phyloP scores from a whole-genome alignment of 37 sponge, comb jelly and placozoan genomes.

The Geodia barretti region DNA sequence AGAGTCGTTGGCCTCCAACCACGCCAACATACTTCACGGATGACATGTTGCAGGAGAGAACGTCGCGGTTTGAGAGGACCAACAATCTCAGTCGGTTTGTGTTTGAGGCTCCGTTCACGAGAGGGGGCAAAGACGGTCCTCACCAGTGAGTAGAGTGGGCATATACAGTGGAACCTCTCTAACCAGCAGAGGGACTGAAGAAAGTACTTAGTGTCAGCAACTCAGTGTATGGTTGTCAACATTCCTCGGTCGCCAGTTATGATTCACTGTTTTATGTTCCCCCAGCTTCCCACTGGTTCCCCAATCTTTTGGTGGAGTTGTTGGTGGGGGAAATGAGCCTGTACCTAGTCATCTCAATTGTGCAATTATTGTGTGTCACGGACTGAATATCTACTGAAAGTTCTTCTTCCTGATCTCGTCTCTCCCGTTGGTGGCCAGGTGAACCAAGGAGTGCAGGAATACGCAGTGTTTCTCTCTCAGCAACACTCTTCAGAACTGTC shows the following conservation, averaged over 20 bases:
- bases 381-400: too few relatives aligned
- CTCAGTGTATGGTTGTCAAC: not conserved
- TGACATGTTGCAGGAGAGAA: constrained; percentile 67
- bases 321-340: not conserved
- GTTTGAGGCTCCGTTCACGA: constrained; percentile 92
- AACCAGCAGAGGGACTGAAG: not conserved
- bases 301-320: not conserved
- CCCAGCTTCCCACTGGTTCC: too few relatives aligned
- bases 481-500: constrained; percentile 10
- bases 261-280: too few relatives aligned
- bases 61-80: constrained; percentile 81
- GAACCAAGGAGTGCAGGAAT: constrained; percentile 87
- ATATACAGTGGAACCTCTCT: not conserved
- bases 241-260: too few relatives aligned
- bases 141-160: constrained; percentile 67
- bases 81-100: constrained; percentile 78
- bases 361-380: too few relatives aligned
- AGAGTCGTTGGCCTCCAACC: constrained; percentile 48
- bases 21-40: constrained; percentile 78
- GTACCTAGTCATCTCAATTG: too few relatives aligned
- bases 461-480: constrained; percentile 74
- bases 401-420: too few relatives aligned
- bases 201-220: not conserved
- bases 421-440: constrained; percentile 74
- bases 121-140: constrained; percentile 84